A percentile compares a stretch with the other conserved stretches of the same genome.
Evolutionary conservation across 1,140 invertebrate genomes (phyloP).

Genomic region (Trichoplusia ni): DNA sequence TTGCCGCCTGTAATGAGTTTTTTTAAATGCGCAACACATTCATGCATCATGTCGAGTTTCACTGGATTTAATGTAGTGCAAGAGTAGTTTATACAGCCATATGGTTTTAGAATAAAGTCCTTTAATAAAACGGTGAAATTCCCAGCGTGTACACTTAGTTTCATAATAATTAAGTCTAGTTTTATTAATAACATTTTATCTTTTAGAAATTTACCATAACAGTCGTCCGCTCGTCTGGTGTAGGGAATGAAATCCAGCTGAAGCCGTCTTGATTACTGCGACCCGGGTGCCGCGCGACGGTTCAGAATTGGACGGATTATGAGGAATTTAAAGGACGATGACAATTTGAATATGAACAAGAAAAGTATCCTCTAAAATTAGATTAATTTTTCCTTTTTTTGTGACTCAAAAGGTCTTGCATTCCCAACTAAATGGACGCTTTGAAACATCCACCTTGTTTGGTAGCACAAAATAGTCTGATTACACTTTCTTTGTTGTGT

Average conservation of each 20-base stretch:
- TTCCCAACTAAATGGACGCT: conserved; percentile 39
- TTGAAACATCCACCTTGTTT: conserved; percentile 30
- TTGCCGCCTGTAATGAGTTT: conserved; percentile 79
- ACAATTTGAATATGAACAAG: conserved; percentile 78
- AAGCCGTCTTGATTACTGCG: conserved; percentile 77
- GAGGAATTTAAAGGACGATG: conserved; percentile 78
- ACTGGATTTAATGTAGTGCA: conserved; percentile 61
- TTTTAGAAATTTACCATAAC: conserved; percentile 47
- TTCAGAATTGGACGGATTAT: conserved; percentile 80
- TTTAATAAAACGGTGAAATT: conserved; percentile 23
- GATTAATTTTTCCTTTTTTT: conserved; percentile 52
- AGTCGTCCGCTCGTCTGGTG: conserved; percentile 27
- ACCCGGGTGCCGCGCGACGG: conserved; percentile 67
- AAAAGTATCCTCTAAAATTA: conserved; percentile 70
- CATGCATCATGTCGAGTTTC: conserved; percentile 65
- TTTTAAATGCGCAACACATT: conserved; percentile 77
- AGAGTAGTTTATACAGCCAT: conserved; percentile 54
- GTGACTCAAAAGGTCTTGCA: conserved; percentile 39
- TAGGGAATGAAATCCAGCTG: conserved; percentile 62
- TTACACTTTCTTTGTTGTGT: conserved; percentile 53
- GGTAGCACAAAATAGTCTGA: conserved; percentile 37
- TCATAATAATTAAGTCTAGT: conserved; percentile 26
- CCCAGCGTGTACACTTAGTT: not conserved
- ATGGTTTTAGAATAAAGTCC: conserved; percentile 44
- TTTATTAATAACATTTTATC: conserved; percentile 44